Evolutionary conservation across 1,140 invertebrate species (phyloP).

Genomic region (Vanessa tameamea): DNA sequence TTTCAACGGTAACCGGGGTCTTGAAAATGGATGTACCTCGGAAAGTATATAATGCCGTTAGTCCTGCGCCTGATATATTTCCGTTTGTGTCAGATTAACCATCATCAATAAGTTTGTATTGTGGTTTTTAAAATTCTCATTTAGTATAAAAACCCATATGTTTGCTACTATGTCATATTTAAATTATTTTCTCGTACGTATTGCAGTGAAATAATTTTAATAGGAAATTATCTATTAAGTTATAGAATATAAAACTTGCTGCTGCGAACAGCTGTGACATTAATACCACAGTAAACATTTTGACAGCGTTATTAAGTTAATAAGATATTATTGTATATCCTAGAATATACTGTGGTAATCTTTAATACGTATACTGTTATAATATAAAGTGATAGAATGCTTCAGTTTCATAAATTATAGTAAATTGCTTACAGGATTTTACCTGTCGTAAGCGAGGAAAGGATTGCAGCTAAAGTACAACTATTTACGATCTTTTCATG

Average conservation of each 20-base stretch:
- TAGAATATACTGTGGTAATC: background rate
- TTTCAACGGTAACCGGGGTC: no score
- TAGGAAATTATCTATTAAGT: background rate
- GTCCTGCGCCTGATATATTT: no score
- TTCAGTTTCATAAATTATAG: background rate
- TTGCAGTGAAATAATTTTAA: background rate
- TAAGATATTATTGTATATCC: constrained; percentile 15
- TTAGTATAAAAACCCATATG: no score
- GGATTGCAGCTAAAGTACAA: no score
- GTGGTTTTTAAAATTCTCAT: no score
- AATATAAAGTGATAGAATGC: background rate
- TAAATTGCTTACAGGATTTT: background rate
- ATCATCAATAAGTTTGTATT: no score
- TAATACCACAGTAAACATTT: constrained; percentile 37
- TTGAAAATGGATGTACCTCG: no score
- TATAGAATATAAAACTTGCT: constrained; percentile 16
- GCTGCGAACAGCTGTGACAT: constrained; percentile 20
- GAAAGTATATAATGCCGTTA: no score
- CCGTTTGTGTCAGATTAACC: no score
- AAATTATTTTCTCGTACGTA: background rate
- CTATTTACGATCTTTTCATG: no score
- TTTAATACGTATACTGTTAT: background rate
- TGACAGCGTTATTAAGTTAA: constrained; percentile 30
- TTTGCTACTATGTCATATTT: background rate
- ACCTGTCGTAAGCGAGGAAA: no score